These are phyloP conservation scores for Vireo altiloquus DNA, from an alignment of 2,113 vertebrate species.

Conservation along the genomic window DNA sequence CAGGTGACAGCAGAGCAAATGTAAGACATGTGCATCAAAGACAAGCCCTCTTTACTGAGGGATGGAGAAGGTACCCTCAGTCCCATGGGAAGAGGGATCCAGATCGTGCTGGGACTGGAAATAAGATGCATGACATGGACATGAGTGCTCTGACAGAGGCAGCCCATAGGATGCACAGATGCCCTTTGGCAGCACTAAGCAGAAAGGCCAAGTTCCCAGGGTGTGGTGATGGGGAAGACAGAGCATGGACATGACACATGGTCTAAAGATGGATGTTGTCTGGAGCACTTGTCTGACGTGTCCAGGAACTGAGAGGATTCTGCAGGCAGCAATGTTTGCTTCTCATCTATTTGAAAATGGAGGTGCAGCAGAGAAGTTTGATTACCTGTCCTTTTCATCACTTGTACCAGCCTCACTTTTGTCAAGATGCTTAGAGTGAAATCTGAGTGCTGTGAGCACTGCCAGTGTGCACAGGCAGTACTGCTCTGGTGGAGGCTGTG, in stretches of 20 bases:
- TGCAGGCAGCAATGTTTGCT: background rate
- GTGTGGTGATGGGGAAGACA: background rate
- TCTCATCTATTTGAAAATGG: background rate
- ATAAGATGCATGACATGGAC: background rate
- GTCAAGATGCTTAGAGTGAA: background rate
- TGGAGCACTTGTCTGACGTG: background rate
- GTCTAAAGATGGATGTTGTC: background rate
- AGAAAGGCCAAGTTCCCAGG: background rate
- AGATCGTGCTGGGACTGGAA: background rate
- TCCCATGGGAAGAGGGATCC: background rate
- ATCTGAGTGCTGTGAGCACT: background rate
- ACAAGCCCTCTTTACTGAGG: background rate
- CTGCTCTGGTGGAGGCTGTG: fast-evolving
- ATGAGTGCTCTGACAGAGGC: fast-evolving
- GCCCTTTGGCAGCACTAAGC: background rate
- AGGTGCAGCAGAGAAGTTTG: background rate
- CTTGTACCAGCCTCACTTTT: fast-evolving
- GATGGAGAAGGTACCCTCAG: background rate
- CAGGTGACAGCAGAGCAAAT: background rate
- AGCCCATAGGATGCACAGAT: background rate
- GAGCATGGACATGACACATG: fast-evolving
- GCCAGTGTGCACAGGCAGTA: background rate
- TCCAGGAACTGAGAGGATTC: background rate
- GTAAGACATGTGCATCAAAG: background rate
- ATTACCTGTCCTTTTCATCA: background rate